These are phyloP conservation scores for Exocentrus adspersus DNA, from an alignment of 2,888 invertebrate species.

Conservation along the genomic window DNA sequence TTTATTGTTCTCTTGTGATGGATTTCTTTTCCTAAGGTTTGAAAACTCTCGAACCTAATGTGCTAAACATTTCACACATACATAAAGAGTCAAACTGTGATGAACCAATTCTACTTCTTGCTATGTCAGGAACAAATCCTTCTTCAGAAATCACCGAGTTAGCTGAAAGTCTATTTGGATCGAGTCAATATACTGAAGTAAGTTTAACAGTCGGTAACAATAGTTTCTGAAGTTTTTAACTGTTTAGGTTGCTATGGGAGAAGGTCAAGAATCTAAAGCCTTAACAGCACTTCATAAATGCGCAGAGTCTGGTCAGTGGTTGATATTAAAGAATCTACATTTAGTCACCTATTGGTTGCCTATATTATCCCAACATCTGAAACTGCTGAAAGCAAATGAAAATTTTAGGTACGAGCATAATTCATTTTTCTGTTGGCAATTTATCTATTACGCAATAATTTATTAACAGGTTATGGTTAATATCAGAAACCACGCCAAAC, in stretches of 20 bases:
- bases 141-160: slow-evolving; percentile 80
- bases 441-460: neutral
- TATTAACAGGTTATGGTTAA: slow-evolving; percentile 76
- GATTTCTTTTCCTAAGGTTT: slow-evolving; percentile 42
- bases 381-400: slow-evolving; percentile 61
- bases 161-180: slow-evolving; percentile 62
- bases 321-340: slow-evolving; percentile 85
- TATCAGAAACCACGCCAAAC: slow-evolving; percentile 81
- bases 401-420: slow-evolving; percentile 65
- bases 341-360: slow-evolving; percentile 78
- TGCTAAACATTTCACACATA: slow-evolving; percentile 63
- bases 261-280: slow-evolving; percentile 77
- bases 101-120: slow-evolving; percentile 85
- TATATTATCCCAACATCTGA: slow-evolving; percentile 75
- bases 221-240: too few relatives aligned
- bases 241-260: slow-evolving; percentile 78
- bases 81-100: slow-evolving; percentile 67
- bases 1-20: neutral
- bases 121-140: slow-evolving; percentile 92
- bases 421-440: neutral
- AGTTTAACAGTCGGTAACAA: too few relatives aligned
- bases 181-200: slow-evolving; percentile 21
- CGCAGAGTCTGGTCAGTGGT: slow-evolving; percentile 75
- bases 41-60: slow-evolving; percentile 55
- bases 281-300: slow-evolving; percentile 69